Percentiles rank a stretch among this genome's conserved stretches.
Conservation (phyloP, 92 coral and sea anemone genomes). For the Blastomussa wellsi region DNA sequence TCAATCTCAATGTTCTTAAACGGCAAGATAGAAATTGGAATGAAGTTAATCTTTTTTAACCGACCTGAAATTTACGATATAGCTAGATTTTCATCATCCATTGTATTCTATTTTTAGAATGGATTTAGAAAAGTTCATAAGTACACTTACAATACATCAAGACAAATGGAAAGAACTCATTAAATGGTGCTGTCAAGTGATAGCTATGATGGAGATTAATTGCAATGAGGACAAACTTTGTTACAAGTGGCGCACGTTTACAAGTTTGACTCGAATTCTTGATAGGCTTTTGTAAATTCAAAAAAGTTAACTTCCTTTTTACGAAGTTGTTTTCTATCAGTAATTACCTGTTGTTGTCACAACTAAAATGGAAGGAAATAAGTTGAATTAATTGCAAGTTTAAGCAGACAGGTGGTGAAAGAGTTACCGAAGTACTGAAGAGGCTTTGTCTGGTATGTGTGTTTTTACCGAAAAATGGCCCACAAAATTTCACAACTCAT, state of each 20-base stretch:
- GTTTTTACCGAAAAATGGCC: too few species aligned
- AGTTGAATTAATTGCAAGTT: too few species aligned
- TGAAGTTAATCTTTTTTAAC: too few species aligned
- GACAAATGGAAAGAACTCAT: too few species aligned
- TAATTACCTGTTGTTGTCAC: background rate
- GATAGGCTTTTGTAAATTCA: background rate
- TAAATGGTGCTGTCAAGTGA: background rate
- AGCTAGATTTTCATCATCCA: background rate
- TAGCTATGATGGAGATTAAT: background rate
- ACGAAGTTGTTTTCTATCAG: background rate
- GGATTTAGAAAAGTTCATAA: background rate
- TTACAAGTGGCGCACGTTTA: background rate
- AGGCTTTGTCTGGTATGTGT: background rate
- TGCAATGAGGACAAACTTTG: background rate
- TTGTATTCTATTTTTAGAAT: background rate
- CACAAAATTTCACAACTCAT: background rate
- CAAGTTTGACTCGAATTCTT: background rate
- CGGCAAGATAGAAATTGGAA: too few species aligned
- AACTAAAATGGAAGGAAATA: too few species aligned
- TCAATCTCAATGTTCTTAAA: too few species aligned
- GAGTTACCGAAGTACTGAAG: too few species aligned
- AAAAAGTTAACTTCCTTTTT: background rate
- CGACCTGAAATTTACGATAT: background rate
- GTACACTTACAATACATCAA: too few species aligned
- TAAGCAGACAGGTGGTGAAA: too few species aligned